These are phyloP conservation scores for Ateles fusciceps DNA, from an alignment of 2,797 vertebrate species.

Conservation along the genomic window DNA sequence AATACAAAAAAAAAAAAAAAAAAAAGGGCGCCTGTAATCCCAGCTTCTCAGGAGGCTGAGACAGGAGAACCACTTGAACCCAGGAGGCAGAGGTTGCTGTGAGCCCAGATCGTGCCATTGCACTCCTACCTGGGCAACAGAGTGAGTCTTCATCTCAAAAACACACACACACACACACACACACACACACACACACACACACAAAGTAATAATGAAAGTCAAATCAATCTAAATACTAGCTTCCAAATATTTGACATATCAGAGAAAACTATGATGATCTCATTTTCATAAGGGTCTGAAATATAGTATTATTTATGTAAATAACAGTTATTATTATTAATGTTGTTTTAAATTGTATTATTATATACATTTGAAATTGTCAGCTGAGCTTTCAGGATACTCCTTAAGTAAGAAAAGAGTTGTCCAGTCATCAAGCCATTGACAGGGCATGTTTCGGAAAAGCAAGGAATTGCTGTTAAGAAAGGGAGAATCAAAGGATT, in stretches of 20 bases:
- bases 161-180: too few species aligned
- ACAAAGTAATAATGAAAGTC: not conserved
- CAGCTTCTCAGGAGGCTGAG: not conserved
- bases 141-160: not conserved
- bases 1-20: too few species aligned
- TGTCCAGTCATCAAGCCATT: not conserved
- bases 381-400: not conserved
- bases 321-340: not conserved
- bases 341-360: not conserved
- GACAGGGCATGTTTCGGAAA: not conserved
- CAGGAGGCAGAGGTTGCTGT: not conserved
- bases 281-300: not conserved
- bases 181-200: too few species aligned
- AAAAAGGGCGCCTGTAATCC: not conserved
- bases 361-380: not conserved
- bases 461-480: accelerated
- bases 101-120: not conserved
- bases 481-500: not conserved
- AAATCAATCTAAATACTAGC: not conserved
- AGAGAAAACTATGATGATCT: not conserved
- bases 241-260: not conserved
- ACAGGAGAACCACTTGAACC: not conserved
- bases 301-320: not conserved
- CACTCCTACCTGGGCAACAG: not conserved
- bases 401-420: not conserved